Evolutionary conservation across 2,888 invertebrate genomes (phyloP), one percentile per base, ranked within the genome.

Genomic region (Lepidochitona cinerea): DNA sequence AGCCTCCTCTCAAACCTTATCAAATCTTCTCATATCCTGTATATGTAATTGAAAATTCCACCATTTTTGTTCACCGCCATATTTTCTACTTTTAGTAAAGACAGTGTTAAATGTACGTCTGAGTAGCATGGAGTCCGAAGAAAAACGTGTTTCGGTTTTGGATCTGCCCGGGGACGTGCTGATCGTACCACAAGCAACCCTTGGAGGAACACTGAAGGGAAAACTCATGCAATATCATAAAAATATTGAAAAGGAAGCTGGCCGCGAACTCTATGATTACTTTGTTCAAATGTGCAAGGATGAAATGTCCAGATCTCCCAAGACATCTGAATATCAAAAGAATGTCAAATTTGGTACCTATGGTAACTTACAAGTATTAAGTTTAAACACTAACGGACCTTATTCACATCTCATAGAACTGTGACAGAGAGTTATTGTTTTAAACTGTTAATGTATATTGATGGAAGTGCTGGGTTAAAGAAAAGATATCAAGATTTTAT

Each of bases 161-260:
- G 89, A 91, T 32, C 79, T 90, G 3, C 89, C 90, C 3, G 91
- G 90, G n/a, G 90, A 91, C 75, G 78, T 92, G 14, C 85, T 92
- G 0, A 87, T 92, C 33, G 86, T 92, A 72, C 92, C 92, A 2
- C 92, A 92, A 77, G 91, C 91, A 0, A 91, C 90, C 1, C 83
- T 92, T 1, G 91, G 91, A 12, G 92, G 92, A 3, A 87, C 85
- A 67, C 71, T 90, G 7, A 92, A 91, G 83, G 91, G 91, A 6
- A 90, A 89, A 73, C 72, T 79, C 5, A 86, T 91, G 82, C 92
- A 92, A 84, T 92, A 92, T 78, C 92, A 92, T 79, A 84, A 79
- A 67, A 90, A 91, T 74, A 88, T 91, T n/a, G 85, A 85, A 65
- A 92, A 92, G 80, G 85, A 84, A 2, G 75, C 81, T 1, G 91